Percentiles rank a stretch among this genome's conserved stretches.
Conservation (phyloP, 2,888 invertebrate genomes). For the Lochmaea capreae region DNA sequence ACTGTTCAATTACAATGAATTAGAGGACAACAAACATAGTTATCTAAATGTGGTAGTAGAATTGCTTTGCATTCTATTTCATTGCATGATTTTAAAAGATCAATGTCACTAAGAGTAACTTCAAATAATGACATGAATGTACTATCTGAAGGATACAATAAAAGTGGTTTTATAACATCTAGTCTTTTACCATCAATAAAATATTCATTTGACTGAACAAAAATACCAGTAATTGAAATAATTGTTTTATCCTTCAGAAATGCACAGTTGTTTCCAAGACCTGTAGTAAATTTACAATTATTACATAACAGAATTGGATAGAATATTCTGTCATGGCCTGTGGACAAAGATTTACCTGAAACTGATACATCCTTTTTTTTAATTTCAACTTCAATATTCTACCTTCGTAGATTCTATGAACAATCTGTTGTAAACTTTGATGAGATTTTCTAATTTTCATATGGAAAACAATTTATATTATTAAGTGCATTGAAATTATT, state of each 20-base stretch:
- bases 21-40: constrained; percentile 4
- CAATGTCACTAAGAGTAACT: too few relatives aligned
- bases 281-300: not conserved
- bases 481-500: not conserved
- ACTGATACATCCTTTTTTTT: not conserved
- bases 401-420: constrained; percentile 2
- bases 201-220: not conserved
- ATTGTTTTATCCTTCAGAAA: not conserved
- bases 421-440: constrained; percentile 9
- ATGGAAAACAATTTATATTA: not conserved
- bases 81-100: not conserved
- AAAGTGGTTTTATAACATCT: not conserved
- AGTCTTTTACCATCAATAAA: not conserved
- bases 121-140: not conserved
- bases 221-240: not conserved
- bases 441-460: constrained; percentile 4
- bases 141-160: not conserved
- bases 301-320: constrained; percentile 5
- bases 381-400: not conserved
- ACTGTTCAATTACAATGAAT: constrained; percentile 1
- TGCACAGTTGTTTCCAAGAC: constrained; percentile 9
- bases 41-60: constrained; percentile 1
- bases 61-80: constrained; percentile 3
- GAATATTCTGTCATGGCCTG: not conserved
- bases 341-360: not conserved